Evolutionary conservation across 2,888 invertebrate species (phyloP), one percentile per base, ranked within the genome.

Genomic region (Pseudococcus longispinus): DNA sequence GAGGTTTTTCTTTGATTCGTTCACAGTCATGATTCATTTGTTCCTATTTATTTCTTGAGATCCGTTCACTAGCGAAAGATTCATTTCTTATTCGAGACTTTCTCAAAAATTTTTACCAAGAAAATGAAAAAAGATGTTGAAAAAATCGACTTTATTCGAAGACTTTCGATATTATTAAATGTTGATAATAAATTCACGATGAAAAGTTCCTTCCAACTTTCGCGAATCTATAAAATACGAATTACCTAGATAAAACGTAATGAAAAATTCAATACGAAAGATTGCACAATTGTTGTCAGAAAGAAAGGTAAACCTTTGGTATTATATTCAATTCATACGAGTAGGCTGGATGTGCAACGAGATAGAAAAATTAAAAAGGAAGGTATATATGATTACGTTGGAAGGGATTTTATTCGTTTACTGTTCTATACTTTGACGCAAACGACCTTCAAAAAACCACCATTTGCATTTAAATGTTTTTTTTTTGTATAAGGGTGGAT

Each of bases 381-480:
- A 23, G 8, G 9, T 55, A 5, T n/a, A 55, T n/a, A 4, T 2
- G 55, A 8, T 37, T 37, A 37, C 5, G 37, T 37, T 37, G 37
- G 37, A 8, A 8, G 8, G 55, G 55, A 20, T 55, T 55, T 55
- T 20, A 55, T 55, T 55, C 60, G 60, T 60, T 60, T 20, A 11
- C 60, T 23, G 1, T 60, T 55, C 2, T 11, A 23, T 23, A 20
- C 23, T 60, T 60, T 60, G 23, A 13, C 60, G 6, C 20, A 70
- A 70, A 29, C 70, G 29, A 13, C 65, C 65, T 23, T 65, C 6
- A 26, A 77, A 77, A 37, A 80, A n/a, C n/a, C 18, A 42, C 42
- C 77, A 80, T 80, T 80, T 80, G 23, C 77, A 80, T 80, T 42
- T 42, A 80, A 80, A 80, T 80, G 15, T n/a, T 32, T 32, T 29